phyloP scores from a whole-genome alignment of 2,888 invertebrate genomes.

The Cotesia congregata region DNA sequence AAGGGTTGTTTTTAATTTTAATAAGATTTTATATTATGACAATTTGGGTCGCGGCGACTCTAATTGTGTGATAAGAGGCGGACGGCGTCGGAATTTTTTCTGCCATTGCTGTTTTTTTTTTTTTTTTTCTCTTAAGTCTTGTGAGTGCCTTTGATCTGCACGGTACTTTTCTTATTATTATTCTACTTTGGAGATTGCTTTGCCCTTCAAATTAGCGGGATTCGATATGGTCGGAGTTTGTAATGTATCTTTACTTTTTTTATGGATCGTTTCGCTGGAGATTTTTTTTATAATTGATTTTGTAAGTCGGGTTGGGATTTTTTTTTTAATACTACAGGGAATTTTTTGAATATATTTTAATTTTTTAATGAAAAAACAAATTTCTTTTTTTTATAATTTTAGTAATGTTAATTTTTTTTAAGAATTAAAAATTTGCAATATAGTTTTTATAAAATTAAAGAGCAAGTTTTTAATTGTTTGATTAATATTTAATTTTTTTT shows the following conservation, averaged over 20 bases:
- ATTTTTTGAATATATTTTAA: no score
- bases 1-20: neutral
- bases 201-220: neutral
- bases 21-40: constrained; percentile 24
- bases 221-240: neutral
- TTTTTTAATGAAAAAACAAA: no score
- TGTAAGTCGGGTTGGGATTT: no score
- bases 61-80: constrained; percentile 66
- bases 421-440: no score
- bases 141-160: neutral
- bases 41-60: constrained; percentile 55
- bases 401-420: no score
- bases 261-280: neutral
- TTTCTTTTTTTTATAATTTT: no score
- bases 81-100: constrained; percentile 53
- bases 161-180: neutral
- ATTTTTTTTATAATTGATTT: no score
- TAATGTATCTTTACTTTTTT: neutral
- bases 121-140: constrained; percentile 21
- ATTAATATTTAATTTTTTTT: no score
- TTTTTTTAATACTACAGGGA: no score
- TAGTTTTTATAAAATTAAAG: no score
- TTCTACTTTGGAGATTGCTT: neutral
- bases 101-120: constrained; percentile 5
- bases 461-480: no score